phyloP scores from a whole-genome alignment of 2,888 invertebrate genomes.

The Pelosia muscerda region DNA sequence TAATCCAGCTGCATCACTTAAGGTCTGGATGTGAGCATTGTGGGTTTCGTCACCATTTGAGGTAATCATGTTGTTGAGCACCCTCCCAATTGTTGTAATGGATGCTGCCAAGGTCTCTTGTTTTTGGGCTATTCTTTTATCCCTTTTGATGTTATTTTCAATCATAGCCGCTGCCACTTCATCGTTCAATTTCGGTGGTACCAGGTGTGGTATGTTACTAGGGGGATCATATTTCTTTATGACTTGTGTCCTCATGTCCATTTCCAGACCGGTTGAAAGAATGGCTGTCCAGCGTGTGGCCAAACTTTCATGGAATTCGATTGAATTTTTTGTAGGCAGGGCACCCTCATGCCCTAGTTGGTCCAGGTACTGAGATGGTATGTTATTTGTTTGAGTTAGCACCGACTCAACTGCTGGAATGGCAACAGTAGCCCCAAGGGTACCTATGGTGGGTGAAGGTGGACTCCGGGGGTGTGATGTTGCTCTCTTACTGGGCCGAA shows the following conservation, averaged over 20 bases:
- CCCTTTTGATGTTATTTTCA: not conserved
- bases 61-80: not conserved
- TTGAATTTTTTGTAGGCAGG: not conserved
- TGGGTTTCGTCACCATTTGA: not conserved
- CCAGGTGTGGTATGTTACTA: not conserved
- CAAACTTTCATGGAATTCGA: no score
- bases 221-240: not conserved
- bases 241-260: not conserved
- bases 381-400: no score
- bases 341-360: not conserved
- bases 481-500: not conserved
- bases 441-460: conserved; percentile 1
- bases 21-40: no score
- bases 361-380: not conserved
- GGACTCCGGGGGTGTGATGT: not conserved
- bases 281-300: no score
- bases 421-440: no score
- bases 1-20: no score
- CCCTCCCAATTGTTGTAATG: not conserved
- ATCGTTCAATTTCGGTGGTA: not conserved
- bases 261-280: no score
- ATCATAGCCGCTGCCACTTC: not conserved
- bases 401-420: no score
- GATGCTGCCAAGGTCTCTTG: not conserved
- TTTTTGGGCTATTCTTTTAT: not conserved